Base-by-base conservation (phyloP, 2,888 invertebrate genomes). In the Lasiommata megera region DNA sequence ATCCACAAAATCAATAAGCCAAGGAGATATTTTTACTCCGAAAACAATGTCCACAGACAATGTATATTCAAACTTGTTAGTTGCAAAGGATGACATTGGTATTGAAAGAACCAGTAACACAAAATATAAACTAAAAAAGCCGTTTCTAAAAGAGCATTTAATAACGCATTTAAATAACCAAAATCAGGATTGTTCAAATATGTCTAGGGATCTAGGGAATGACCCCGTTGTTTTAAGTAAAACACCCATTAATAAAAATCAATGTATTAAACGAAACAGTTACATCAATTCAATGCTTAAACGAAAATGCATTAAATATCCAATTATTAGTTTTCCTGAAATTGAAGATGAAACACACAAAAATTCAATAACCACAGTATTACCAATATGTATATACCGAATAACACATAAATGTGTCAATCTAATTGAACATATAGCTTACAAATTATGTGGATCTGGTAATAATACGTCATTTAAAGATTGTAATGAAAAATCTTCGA, bases 251-350 rank as follows among this genome's bases (percentile, higher is more conserved):
- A n/a, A 0, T 2, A 6, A 43, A 28, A 23, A 12, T 2, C 23
- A 28, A 7, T 9, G 5, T 40, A 40, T 11, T 40, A 17, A 40
- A 40, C 17, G 11, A 40, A 17, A 11, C 40, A 23, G 41, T 23
- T 23, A 43, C n/a, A 43, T 18, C 12, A 43, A 11, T n/a, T n/a
- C 23, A 23, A n/a, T 12, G 9, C 6, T 14, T 6, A 31, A 14
- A 7, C 14, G 8, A 16, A 8, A 11, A 6, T 16, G 16, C 14
- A 16, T 31, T 6, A 34, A 16, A n/a, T n/a, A 28, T 23, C 56
- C 56, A n/a, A 50, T 56, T 43, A 11, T 56, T 28, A 43, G 9
- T 43, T 56, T 43, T 43, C 36, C 56, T 17, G 37, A 50, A 41
- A 37, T 9, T 43, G 12, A 29, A 34, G 23, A 34, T 43, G 9